A percentile compares a stretch with the other conserved stretches of the same genome.
Conservation (phyloP, 2,888 invertebrate species). For the Metallyticus violacea region DNA sequence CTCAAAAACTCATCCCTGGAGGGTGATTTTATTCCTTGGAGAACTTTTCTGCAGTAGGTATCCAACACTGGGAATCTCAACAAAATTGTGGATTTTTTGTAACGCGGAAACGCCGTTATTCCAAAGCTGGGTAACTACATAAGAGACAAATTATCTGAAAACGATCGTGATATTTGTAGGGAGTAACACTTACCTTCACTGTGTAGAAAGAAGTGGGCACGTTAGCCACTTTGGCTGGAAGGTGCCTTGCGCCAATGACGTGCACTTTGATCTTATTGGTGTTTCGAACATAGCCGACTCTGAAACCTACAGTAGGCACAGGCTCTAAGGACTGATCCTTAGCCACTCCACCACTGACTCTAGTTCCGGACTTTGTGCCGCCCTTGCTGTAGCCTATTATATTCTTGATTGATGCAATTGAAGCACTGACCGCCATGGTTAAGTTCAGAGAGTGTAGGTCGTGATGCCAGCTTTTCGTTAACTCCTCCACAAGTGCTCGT, state of each 20-base stretch:
- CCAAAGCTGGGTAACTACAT: not conserved
- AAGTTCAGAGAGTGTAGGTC: not conserved
- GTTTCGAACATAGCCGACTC: constrained; percentile 60
- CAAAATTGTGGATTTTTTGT: no score
- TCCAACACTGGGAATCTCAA: no score
- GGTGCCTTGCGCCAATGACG: constrained; percentile 72
- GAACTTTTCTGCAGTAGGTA: no score
- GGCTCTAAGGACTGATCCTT: constrained; percentile 10
- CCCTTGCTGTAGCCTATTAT: constrained; percentile 11
- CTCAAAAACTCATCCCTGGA: no score
- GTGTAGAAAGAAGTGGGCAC: constrained; percentile 74
- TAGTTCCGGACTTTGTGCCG: not conserved
- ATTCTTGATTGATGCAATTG: constrained; percentile 3
- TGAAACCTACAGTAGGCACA: constrained; percentile 59
- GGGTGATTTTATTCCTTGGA: no score
- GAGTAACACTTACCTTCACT: constrained; percentile 62
- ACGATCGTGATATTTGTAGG: not conserved
- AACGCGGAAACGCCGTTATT: no score
- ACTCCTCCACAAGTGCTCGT: not conserved
- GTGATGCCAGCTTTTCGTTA: not conserved
- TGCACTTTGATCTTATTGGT: constrained; percentile 62
- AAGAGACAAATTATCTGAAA: not conserved
- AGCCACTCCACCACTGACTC: not conserved
- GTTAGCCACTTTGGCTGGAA: constrained; percentile 72
- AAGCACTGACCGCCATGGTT: constrained; percentile 4